Evolutionary conservation across 1,140 invertebrate genomes (phyloP).

Genomic region (Luehdorfia chinensis): DNA sequence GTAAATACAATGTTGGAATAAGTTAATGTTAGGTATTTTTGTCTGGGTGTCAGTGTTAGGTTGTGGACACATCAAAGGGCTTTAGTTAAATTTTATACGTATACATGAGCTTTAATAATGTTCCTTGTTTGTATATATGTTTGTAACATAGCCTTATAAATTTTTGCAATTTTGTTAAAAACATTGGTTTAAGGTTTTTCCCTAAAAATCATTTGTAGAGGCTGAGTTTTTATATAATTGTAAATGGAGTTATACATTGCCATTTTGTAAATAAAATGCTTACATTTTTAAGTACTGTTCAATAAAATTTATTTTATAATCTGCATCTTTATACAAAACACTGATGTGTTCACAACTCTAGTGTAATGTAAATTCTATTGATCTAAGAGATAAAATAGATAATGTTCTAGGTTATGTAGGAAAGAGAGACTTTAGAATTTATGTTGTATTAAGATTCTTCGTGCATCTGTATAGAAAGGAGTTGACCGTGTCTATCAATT

Average conservation of each 20-base stretch:
- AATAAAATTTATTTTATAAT: too few relatives aligned
- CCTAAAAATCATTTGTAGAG: too few relatives aligned
- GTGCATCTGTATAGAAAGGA: slow-evolving; percentile 31
- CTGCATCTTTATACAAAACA: slow-evolving; percentile 1
- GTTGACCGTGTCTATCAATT: slow-evolving; percentile 55
- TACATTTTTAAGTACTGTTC: too few relatives aligned
- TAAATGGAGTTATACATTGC: too few relatives aligned
- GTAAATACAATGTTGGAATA: slow-evolving; percentile 51
- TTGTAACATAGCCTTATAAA: too few relatives aligned
- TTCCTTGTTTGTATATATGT: slow-evolving; percentile 8
- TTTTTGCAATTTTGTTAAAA: too few relatives aligned
- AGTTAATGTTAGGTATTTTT: slow-evolving; percentile 37
- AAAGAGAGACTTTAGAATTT: slow-evolving; percentile 18
- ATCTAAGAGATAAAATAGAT: slow-evolving; percentile 21
- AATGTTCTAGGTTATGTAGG: slow-evolving; percentile 29
- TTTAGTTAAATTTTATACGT: slow-evolving; percentile 1
- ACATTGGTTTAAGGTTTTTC: too few relatives aligned
- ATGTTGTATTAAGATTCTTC: slow-evolving; percentile 21
- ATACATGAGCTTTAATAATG: neutral
- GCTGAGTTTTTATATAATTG: too few relatives aligned
- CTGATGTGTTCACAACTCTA: slow-evolving; percentile 32
- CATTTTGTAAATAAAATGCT: too few relatives aligned
- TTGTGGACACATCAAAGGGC: slow-evolving; percentile 41
- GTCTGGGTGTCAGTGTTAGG: slow-evolving; percentile 43
- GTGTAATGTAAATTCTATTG: slow-evolving; percentile 27